Evolutionary conservation across 2,888 invertebrate genomes (phyloP), one percentile per base, ranked within the genome.

Genomic region (Chromoteleia sp.): DNA sequence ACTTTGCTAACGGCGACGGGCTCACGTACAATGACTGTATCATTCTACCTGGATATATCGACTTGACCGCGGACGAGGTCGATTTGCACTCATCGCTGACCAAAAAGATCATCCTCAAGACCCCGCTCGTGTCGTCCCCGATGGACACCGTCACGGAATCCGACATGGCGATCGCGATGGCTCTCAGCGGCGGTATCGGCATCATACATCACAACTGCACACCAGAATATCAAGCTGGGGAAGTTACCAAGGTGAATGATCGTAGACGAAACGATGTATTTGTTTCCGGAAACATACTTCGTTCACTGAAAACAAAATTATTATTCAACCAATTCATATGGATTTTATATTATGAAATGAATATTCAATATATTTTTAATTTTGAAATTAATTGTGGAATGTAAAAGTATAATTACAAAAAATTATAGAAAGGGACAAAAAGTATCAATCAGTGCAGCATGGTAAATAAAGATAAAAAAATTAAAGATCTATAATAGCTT

Each of bases 61-160:
- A 99, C 92, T 99, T 99, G 91, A 94, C 96, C 25, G 97, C 99
- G 30, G 96, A 97, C 86, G 96, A 97, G 89, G 99, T 99, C 67
- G 97, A 98, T 86, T 93, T 99, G 56, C 94, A 95, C n/a, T 97
- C 99, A 1, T 95, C 95, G 0, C 93, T 99, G 56, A 99, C 99
- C 0, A 97, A 96, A 91, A 96, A 95, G 87, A 96, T 99, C 83
- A 94, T 94, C 65, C 93, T 99, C 67, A 97, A 97, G 90, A 96
- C 98, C 0, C 99, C 99, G 0, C 92, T 99, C 8, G 97, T 99
- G 0, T 98, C 99, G 0, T 99, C 99, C 0, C 99, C 99, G 0
- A 99, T 99, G 99, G 99, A 99, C 92, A 99, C 99, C 0, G 99
- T 99, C 10, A 99, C 99, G 7, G 99, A 99, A 92, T 96, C 98